Base-by-base conservation (phyloP, 2,113 vertebrate genomes). In the Myiagra hebetior region DNA sequence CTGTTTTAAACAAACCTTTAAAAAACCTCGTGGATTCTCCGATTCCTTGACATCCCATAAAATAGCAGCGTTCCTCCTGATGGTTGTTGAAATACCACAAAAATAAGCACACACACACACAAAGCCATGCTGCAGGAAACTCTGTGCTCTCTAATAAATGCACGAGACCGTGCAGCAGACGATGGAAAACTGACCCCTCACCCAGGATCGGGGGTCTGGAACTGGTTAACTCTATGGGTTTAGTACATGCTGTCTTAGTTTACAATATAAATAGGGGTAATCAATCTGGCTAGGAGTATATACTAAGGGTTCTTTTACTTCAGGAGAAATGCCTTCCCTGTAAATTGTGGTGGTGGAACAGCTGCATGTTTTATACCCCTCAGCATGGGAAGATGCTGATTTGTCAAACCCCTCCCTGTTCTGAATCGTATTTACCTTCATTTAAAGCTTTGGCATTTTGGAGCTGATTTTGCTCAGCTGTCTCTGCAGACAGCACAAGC, bases 191-290 rank as follows among this genome's bases (percentile, higher is more conserved):
- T 67, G 85, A 91, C 79, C 82, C 64, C 60, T 90, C 19, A 27
- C 31, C 50, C 64, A 27, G 13, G 37, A 56, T 21, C 56, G 63
- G 62, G 52, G 41, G 57, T 78, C 88, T 96, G 93, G 91, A 91
- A 85, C 83, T 86, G 73, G 67, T 96, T 95, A 87, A 62, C 74
- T 89, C 0, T 6, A 53, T 23, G 27, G 62, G 62, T 60, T 84
- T 56, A 81, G 85, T 78, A 74, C 10, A 39, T 84, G 89, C 89
- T 93, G 76, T 78, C 95, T 96, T 91, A 31, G 39, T 91, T 95
- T 95, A 89, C 86, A 86, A 6, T 93, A 81, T 95, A 95, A 93
- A 86, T 78, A 92, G 60, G 76, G 68, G 77, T 72, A 93, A 96
- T 95, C 89, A 95, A 50, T 95, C 94, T 85, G 91, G 64, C 76